These are phyloP conservation scores for Aplidium turbinatum DNA, from an alignment of 23 tunicate genomes.

Conservation along the genomic window DNA sequence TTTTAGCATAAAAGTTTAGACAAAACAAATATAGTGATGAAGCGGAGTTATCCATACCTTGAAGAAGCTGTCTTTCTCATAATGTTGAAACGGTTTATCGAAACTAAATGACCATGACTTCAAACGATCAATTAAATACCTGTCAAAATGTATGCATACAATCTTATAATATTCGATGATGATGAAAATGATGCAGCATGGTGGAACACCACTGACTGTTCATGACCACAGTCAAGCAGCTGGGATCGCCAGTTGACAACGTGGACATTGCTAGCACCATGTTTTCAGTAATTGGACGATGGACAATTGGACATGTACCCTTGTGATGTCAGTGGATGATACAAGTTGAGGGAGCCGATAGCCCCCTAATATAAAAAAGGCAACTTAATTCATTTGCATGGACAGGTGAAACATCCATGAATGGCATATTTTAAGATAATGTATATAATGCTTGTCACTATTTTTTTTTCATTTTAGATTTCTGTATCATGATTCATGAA, in stretches of 20 bases:
- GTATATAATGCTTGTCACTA: not conserved
- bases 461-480: not conserved
- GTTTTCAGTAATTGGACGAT: too few species aligned
- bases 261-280: too few species aligned
- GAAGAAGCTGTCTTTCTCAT: constrained; percentile 54
- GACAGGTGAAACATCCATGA: too few species aligned
- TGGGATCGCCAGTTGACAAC: too few species aligned
- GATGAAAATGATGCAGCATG: too few species aligned
- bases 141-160: not conserved
- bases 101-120: constrained; percentile 71
- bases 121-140: constrained; percentile 73
- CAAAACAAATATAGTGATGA: not conserved
- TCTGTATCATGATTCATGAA: not conserved
- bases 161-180: not conserved
- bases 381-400: too few species aligned
- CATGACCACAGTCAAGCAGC: too few species aligned
- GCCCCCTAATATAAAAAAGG: too few species aligned
- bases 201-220: too few species aligned
- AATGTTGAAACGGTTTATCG: constrained; percentile 66
- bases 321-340: too few species aligned
- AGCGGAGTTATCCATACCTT: constrained; percentile 20
- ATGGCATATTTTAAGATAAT: not conserved
- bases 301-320: too few species aligned
- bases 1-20: not conserved
- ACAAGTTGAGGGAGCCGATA: too few species aligned